Evolutionary conservation across 2,113 vertebrate species (phyloP), one percentile per base, ranked within the genome.

Genomic region (Trogon surrucura): DNA sequence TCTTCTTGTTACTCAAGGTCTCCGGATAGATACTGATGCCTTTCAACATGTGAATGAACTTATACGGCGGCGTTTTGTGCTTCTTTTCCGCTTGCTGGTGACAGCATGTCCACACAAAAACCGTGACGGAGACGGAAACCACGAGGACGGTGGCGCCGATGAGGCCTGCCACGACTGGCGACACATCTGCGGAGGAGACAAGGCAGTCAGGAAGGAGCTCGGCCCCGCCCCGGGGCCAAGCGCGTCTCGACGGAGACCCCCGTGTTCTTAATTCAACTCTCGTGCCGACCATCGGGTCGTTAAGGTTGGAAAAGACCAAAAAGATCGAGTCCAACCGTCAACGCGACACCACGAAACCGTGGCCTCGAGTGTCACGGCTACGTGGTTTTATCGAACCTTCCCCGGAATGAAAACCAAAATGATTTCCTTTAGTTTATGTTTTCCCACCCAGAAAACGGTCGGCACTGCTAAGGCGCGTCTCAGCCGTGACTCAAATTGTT

Each of bases 11-110:
- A 96, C 98, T 99, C 90, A 99, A 97, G 44, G 99, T 98, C 97
- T 99, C 99, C 8, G 99, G 99, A 92, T 99, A 99, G 96, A 99
- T 99, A 92, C 99, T 99, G 97, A 99, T 99, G 81, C 99, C 99
- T 96, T 99, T 99, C 81, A 99, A 96, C 99, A 99, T 99, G 97
- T 99, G 99, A 67, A 99, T 99, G 96, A 99, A 99, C 97, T 99
- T 99, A 97, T 99, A 99, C 0, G 99, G 99, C 0, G 99, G 99
- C 70, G 94, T 98, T 82, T 98, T 99, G 26, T 98, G 96, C 87
- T 98, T 96, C 88, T 98, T 98, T 8, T 98, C 98, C 66, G 98
- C 98, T 17, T 99, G 99, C 27, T 99, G 99, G 95, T 99, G 99
- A 97, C 99, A 99, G 98, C 99, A 99, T 4, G 98, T 99, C 99